Evolutionary conservation across 2,113 vertebrate species (phyloP).

Genomic region (Philantomba maxwellii): DNA sequence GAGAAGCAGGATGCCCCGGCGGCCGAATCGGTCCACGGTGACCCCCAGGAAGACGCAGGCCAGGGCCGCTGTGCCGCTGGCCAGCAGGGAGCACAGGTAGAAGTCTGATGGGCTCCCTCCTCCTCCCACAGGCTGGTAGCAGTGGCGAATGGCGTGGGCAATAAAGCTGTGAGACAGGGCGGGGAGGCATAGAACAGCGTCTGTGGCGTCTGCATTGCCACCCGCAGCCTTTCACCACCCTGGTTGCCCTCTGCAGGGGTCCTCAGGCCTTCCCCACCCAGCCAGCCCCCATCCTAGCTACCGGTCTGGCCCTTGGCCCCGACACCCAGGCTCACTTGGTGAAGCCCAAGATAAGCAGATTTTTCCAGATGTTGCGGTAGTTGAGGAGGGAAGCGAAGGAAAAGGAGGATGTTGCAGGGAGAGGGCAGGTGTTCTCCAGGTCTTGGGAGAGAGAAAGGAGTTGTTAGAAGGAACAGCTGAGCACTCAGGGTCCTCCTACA

Average conservation of each 20-base stretch:
- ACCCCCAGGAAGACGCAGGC: constrained; percentile 87
- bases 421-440: constrained; percentile 79
- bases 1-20: constrained; percentile 89
- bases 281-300: constrained; percentile 3
- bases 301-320: constrained; percentile 36
- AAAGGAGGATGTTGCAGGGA: constrained; percentile 77
- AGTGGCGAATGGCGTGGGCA: constrained; percentile 90
- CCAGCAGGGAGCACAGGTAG: constrained; percentile 89
- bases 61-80: constrained; percentile 85
- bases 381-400: constrained; percentile 84
- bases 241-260: background rate
- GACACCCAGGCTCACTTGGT: constrained; percentile 85
- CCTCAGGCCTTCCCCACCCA: background rate
- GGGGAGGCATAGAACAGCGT: background rate
- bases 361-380: constrained; percentile 93
- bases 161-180: constrained; percentile 82
- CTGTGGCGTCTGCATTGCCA: background rate
- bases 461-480: constrained; percentile 19
- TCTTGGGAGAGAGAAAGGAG: constrained; percentile 72
- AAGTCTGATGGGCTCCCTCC: constrained; percentile 87
- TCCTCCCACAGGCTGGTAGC: constrained; percentile 82
- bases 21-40: constrained; percentile 87
- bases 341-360: constrained; percentile 90
- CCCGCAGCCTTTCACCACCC: background rate
- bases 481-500: background rate